Base-by-base conservation (phyloP, 2,888 invertebrate species). In the Chaitophorus viminalis region DNA sequence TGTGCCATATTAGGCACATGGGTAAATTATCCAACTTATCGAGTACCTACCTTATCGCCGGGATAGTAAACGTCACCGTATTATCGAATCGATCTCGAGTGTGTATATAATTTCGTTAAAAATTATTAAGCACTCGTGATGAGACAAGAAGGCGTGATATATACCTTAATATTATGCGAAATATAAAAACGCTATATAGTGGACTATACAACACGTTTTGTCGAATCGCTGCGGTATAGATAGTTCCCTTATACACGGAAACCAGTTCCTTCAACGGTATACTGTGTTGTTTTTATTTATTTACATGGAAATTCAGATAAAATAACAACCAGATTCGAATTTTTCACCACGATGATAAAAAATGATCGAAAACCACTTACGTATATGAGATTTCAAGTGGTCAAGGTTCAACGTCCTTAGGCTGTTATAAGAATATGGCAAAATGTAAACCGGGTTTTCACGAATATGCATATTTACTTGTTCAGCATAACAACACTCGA, bases 401-500 rank as follows among this genome's bases (percentile, higher is more conserved):
- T 52, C 77, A 36, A 36, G 86, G 86, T 70, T 78, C 86, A 86
- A 86, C 31, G 86, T 86, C 78, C 78, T 78, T 72, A 36, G 36
- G 54, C 78, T 36, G 72, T 70, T 36, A 65, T 74, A 60, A 72
- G 29, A 86, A 77, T 79, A 78, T 79, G 86, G 54, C 78, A 79
- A 72, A 86, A 78, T 86, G 86, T 86, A 78, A 86, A 86, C 78
- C 72, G 54, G 78, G 72, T 72, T 86, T 86, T 86, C 72, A 78
- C 36, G 54, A 68, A 68, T 29, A 75, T 29, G 17, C 54, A 72
- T 31, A 84, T 60, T n/a, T 29, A 31, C 70, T 70, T 29, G 29
- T 29, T 29, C 70, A 31, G 46, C 9, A 14, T 14, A 25, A 82
- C 25, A 72, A 79, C 65, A 79, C 65, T 68, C 18, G 0, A n/a